Percentiles rank a stretch among this genome's conserved stretches.
Conservation (phyloP, 2,888 invertebrate genomes). For the Alloplasta piceator region DNA sequence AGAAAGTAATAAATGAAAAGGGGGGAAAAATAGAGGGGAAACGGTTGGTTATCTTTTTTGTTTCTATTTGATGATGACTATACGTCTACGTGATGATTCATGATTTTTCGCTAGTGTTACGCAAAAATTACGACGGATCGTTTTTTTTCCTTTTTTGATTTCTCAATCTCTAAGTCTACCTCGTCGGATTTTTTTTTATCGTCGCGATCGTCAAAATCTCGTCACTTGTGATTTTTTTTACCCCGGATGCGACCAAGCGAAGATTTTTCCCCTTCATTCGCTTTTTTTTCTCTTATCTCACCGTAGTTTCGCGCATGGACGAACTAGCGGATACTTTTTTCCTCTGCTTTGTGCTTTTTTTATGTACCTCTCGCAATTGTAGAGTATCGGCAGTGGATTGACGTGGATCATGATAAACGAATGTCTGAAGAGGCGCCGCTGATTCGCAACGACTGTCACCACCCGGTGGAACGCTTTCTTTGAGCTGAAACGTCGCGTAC, state of each 20-base stretch:
- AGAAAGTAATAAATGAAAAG: not conserved
- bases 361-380: slow-evolving; percentile 88
- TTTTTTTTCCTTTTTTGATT: slow-evolving; percentile 13
- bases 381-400: slow-evolving; percentile 90
- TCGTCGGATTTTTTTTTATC: slow-evolving; percentile 11
- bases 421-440: slow-evolving; percentile 84
- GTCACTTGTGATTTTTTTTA: slow-evolving; percentile 12
- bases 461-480: slow-evolving; percentile 90
- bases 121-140: slow-evolving; percentile 17
- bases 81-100: slow-evolving; percentile 33
- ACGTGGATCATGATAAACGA: slow-evolving; percentile 95
- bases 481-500: slow-evolving; percentile 95
- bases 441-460: slow-evolving; percentile 94
- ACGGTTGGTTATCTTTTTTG: not conserved
- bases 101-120: slow-evolving; percentile 30
- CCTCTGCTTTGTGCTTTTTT: slow-evolving; percentile 3
- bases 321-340: slow-evolving; percentile 8
- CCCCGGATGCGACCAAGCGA: slow-evolving; percentile 14
- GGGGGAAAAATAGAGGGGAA: not conserved
- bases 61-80: slow-evolving; percentile 35
- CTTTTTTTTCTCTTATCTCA: not conserved
- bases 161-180: slow-evolving; percentile 2
- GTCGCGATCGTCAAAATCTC: not conserved
- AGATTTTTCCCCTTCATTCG: too few species aligned
- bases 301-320: slow-evolving; percentile 1